phyloP scores from a whole-genome alignment of 1,140 invertebrate genomes.

The Drosophila seguyi region DNA sequence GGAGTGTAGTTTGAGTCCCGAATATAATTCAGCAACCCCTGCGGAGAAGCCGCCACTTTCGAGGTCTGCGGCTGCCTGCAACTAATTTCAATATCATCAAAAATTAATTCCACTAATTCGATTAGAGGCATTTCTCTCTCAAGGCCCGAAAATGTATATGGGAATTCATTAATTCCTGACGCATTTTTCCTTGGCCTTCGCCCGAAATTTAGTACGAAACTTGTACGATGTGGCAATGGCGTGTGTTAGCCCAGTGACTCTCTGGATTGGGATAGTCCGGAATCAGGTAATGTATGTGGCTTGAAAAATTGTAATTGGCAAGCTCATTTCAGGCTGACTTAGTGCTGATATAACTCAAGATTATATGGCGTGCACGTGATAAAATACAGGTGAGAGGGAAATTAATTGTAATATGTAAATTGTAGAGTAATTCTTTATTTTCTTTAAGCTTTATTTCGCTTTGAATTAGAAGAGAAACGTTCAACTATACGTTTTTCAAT shows the following conservation, averaged over 20 bases:
- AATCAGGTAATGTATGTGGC: conserved; percentile 50
- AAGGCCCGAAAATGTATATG: conserved; percentile 21
- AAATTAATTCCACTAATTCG: conserved; percentile 85
- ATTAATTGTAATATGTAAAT: not conserved
- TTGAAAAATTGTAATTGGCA: conserved; percentile 44
- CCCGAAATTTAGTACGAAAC: conserved; percentile 4
- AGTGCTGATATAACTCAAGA: conserved; percentile 22
- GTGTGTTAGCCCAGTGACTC: conserved; percentile 37
- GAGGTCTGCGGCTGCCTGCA: conserved; percentile 67
- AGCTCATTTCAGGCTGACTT: conserved; percentile 29
- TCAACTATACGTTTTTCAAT: too few relatives aligned
- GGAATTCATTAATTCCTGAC: conserved; percentile 72
- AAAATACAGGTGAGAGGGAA: not conserved
- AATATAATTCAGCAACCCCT: conserved; percentile 25
- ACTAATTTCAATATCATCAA: conserved; percentile 85
- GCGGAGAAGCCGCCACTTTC: conserved; percentile 2
- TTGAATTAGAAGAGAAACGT: too few relatives aligned
- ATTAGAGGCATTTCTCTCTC: conserved; percentile 69
- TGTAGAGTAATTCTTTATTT: too few relatives aligned
- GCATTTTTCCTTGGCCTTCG: conserved; percentile 15
- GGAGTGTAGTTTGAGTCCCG: conserved; percentile 59
- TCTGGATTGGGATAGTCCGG: conserved; percentile 14
- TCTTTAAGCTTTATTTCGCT: too few relatives aligned
- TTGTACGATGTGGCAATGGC: conserved; percentile 66
- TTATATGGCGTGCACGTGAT: not conserved